A percentile compares a stretch with the other conserved stretches of the same genome.
Conservation (phyloP, 2,797 vertebrate genomes). For the Macropodus opercularis region DNA sequence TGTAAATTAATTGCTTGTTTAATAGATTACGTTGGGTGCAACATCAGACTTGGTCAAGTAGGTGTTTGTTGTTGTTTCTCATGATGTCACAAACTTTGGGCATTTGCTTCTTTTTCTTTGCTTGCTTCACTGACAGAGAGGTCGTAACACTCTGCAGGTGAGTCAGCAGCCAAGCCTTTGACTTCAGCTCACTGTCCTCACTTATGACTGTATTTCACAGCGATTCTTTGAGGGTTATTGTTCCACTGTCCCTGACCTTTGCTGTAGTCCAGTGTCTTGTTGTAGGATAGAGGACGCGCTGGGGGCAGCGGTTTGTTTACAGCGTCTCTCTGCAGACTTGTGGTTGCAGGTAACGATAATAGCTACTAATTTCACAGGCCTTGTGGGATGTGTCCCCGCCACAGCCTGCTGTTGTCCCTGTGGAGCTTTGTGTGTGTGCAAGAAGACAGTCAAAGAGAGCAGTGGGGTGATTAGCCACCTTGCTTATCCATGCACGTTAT, state of each 20-base stretch:
- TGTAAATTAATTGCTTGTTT: too few species aligned
- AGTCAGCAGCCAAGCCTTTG: conserved; percentile 20
- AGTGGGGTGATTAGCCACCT: conserved; percentile 65
- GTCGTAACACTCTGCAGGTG: conserved; percentile 15
- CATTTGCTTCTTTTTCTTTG: not conserved
- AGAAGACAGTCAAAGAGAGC: conserved; percentile 72
- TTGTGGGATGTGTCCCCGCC: conserved; percentile 68
- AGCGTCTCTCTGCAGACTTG: conserved; percentile 69
- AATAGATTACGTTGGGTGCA: too few species aligned
- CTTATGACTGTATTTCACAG: conserved; percentile 16
- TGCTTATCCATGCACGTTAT: conserved; percentile 30
- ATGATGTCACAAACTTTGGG: conserved; percentile 7
- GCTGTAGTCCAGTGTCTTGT: conserved; percentile 10
- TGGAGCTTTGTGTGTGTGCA: conserved; percentile 48
- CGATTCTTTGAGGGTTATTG: conserved; percentile 14
- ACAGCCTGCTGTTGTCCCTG: conserved; percentile 59
- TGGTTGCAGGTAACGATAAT: conserved; percentile 79
- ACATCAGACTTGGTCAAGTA: conserved; percentile 5
- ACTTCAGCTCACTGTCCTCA: conserved; percentile 1
- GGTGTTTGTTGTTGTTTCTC: conserved; percentile 7
- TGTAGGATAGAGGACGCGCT: conserved; percentile 26
- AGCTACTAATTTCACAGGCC: conserved; percentile 76
- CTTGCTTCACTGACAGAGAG: conserved; percentile 17
- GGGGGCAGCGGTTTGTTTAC: conserved; percentile 64
- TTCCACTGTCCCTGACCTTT: conserved; percentile 26